These are phyloP conservation scores for Epirrita christyi DNA, from an alignment of 2,888 invertebrate species.

Conservation along the genomic window DNA sequence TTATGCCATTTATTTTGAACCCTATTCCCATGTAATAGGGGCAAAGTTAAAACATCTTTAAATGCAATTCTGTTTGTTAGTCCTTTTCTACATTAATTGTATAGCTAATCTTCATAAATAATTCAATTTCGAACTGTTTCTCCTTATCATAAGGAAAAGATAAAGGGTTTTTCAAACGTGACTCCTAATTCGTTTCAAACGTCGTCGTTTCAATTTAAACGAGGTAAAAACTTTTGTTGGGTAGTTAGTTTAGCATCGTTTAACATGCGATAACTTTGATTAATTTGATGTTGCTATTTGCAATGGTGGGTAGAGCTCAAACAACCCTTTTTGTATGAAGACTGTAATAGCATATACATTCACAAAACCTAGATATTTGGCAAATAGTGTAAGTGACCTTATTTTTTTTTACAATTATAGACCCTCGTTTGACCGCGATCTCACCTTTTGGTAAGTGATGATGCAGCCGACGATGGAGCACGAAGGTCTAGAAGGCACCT, in stretches of 20 bases:
- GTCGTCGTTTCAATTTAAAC: neutral
- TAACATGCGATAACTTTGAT: constrained; percentile 11
- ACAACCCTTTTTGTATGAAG: no score
- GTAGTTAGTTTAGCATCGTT: constrained; percentile 5
- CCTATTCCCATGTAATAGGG: neutral
- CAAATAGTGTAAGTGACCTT: no score
- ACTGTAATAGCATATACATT: no score
- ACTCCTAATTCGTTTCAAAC: constrained; percentile 6
- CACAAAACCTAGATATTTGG: no score
- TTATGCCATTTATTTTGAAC: constrained; percentile 2
- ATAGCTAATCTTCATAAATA: neutral
- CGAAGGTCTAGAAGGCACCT: no score
- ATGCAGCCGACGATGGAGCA: no score
- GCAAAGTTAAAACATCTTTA: no score
- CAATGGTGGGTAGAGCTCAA: no score
- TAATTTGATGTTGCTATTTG: constrained; percentile 1
- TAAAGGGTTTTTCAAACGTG: neutral
- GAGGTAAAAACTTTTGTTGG: constrained; percentile 16
- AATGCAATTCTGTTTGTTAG: no score
- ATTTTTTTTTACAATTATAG: no score
- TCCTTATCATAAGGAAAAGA: neutral
- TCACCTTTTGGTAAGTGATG: no score
- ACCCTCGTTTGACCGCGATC: no score
- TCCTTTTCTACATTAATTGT: neutral
- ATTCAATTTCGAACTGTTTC: constrained; percentile 12